Base-by-base conservation (phyloP, 2,797 vertebrate genomes). In the Scleropages formosus region DNA sequence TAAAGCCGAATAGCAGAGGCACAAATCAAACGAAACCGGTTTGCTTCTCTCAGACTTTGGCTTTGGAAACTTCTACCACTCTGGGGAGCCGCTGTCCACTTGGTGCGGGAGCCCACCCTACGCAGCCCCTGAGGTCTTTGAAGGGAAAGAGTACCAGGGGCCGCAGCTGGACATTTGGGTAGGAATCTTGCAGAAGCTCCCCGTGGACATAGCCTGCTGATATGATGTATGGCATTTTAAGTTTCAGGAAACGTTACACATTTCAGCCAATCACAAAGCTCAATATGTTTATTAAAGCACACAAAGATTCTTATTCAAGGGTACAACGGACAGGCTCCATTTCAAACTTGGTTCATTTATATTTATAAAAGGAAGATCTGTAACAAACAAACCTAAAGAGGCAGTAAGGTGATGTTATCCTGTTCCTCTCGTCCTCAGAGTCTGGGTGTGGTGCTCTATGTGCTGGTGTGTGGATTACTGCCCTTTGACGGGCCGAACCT, bases 71-170 rank as follows among this genome's bases (percentile, higher is more conserved):
- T 99, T 99, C 88, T 99, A 98, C 85, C 96, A 96, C 18, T 89
- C 93, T 0, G 95, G 97, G 16, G 95, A 98, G 75, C 93, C 94
- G 47, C 91, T 99, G 79, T 95, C 95, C 0, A 99, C 97, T 0
- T 99, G 96, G 96, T 99, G 97, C 46, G 97, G 98, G 75, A 99
- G 97, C 83, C 98, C 97, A 0, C 98, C 97, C 0, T 99, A 99
- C 0, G 98, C 98, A 16, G 98, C 98, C 60, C 98, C 98, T 0
- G 98, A 99, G 81, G 96, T 99, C 81, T 99, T 99, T 31, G 96
- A 98, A 89, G 98, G 98, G 68, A 97, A 96, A 80, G 96, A 97
- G 75, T 99, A 99, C 0, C 96, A 99, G 82, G 98, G 98, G 2
- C 97, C 98, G 65, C 95, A 96, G 78, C 90, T 99, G 65, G 98